Evolutionary conservation across 2,888 invertebrate genomes (phyloP).

Genomic region (Macrosiphum euphorbiae): DNA sequence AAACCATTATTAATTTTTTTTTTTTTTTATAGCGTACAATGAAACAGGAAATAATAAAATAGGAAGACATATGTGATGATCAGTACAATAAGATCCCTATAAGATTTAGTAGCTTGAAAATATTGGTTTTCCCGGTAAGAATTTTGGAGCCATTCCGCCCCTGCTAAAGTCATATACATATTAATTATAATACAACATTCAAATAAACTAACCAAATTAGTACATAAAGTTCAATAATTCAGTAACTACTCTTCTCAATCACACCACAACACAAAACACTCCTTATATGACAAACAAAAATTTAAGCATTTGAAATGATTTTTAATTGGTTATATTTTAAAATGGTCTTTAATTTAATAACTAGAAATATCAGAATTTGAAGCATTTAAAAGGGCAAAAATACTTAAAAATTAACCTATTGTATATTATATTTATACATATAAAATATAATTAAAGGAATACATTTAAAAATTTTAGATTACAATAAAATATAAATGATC

Average conservation of each 20-base stretch:
- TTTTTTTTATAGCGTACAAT: no score
- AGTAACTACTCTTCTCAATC: neutral
- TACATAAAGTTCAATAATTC: neutral
- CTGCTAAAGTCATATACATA: neutral
- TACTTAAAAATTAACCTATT: slow-evolving; percentile 6
- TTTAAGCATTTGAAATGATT: neutral
- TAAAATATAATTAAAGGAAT: slow-evolving; percentile 38
- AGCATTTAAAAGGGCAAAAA: neutral
- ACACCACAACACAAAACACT: neutral
- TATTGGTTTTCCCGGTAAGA: no score
- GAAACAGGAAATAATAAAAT: no score
- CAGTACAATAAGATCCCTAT: no score
- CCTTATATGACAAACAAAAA: neutral
- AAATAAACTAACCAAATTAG: neutral
- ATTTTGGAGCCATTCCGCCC: no score
- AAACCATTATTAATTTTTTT: no score
- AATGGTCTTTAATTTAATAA: neutral
- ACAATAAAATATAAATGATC: slow-evolving; percentile 32
- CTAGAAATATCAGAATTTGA: neutral
- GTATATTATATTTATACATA: neutral
- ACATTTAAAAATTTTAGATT: neutral
- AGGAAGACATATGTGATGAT: no score
- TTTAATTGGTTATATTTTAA: no score
- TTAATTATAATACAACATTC: neutral
- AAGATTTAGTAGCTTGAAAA: no score